phyloP scores from a whole-genome alignment of 2,797 vertebrate genomes.

The Fistularia commersonii region DNA sequence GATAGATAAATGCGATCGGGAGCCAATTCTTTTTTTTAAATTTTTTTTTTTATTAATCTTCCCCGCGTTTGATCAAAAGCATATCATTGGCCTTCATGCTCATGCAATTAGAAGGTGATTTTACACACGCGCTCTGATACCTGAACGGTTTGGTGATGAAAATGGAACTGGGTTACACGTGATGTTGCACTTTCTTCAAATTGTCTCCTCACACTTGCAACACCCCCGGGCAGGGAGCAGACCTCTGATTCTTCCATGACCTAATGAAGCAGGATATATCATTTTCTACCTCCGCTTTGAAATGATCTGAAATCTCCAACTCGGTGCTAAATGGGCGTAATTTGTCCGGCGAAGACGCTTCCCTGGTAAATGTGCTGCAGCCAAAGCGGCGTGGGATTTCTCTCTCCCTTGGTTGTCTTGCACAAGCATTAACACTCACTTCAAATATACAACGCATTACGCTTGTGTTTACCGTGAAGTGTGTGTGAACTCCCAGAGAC shows the following conservation, averaged over 20 bases:
- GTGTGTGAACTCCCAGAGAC: no score
- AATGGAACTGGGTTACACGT: slow-evolving; percentile 80
- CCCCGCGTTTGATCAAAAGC: slow-evolving; percentile 11
- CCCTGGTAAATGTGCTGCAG: background rate
- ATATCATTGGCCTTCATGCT: slow-evolving; percentile 28
- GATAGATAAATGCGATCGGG: slow-evolving; percentile 25
- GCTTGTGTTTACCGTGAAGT: no score
- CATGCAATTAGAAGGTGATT: slow-evolving; percentile 13
- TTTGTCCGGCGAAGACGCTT: slow-evolving; percentile 21
- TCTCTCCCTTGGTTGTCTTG: no score
- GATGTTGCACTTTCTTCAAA: slow-evolving; percentile 83
- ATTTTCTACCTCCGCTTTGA: slow-evolving; percentile 50
- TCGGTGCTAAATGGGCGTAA: slow-evolving; percentile 38
- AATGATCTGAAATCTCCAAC: slow-evolving; percentile 50
- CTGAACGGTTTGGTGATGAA: slow-evolving; percentile 82
- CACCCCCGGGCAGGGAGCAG: slow-evolving; percentile 86
- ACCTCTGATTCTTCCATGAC: slow-evolving; percentile 86
- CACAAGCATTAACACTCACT: no score
- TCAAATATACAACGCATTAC: no score
- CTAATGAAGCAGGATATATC: slow-evolving; percentile 77
- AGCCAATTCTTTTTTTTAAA: slow-evolving; percentile 26
- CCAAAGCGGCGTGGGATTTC: background rate
- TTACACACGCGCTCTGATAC: slow-evolving; percentile 55
- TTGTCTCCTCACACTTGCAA: slow-evolving; percentile 89
- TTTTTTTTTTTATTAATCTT: slow-evolving; percentile 16